A percentile compares a stretch with the other conserved stretches of the same genome.
Conservation (phyloP, 2,888 invertebrate species). For the Torymus auratus region DNA sequence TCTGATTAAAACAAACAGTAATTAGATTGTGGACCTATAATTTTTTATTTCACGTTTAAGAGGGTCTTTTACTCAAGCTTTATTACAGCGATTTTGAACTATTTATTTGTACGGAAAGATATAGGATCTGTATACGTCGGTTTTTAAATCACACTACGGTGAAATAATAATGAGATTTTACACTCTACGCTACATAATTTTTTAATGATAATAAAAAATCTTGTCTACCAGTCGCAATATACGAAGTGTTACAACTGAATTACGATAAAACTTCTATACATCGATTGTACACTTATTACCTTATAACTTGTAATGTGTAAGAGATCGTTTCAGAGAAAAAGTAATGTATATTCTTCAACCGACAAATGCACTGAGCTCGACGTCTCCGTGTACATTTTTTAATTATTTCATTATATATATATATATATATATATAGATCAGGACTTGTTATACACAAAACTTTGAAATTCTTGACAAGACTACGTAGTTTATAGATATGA, state of each 20-base stretch:
- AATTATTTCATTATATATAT: slow-evolving; percentile 33
- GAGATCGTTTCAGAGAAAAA: slow-evolving; percentile 44
- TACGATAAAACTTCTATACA: slow-evolving; percentile 41
- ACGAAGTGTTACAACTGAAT: slow-evolving; percentile 40
- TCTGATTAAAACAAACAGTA: slow-evolving; percentile 34
- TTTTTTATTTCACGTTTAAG: slow-evolving; percentile 20
- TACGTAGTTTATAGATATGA: slow-evolving; percentile 38
- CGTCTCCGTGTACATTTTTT: slow-evolving; percentile 27
- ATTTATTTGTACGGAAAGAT: slow-evolving; percentile 9
- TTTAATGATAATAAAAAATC: neutral
- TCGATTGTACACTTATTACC: slow-evolving; percentile 50
- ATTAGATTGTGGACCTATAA: slow-evolving; percentile 42
- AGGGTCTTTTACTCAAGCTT: neutral
- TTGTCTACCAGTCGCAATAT: slow-evolving; percentile 27
- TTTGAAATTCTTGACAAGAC: slow-evolving; percentile 30
- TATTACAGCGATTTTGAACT: neutral
- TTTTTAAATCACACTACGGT: too few relatives aligned
- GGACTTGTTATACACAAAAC: slow-evolving; percentile 21
- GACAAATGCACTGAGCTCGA: slow-evolving; percentile 24
- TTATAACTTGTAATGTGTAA: slow-evolving; percentile 26
- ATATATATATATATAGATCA: slow-evolving; percentile 20
- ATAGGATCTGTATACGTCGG: too few relatives aligned
- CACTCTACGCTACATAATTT: too few relatives aligned
- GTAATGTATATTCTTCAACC: slow-evolving; percentile 38
- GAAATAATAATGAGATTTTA: too few relatives aligned